Base-by-base conservation (phyloP, 2,113 vertebrate genomes). In the Colossoma macropomum region DNA sequence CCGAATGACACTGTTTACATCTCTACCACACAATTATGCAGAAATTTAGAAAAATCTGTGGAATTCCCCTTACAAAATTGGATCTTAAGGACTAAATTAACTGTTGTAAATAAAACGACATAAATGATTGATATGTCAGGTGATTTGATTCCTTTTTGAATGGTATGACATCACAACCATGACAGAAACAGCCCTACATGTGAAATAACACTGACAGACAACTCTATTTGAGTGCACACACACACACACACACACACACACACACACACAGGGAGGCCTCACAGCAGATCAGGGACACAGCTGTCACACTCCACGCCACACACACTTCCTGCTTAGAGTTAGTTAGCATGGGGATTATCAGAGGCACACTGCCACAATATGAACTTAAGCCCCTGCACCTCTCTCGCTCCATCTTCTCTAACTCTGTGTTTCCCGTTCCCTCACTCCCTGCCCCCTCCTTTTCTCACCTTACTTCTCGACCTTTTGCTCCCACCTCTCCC, bases 201-300 rank as follows among this genome's bases (percentile, higher is more conserved):
- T 52, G 5, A 45, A 45, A 45, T 5, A 5, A 54, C 23, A 59
- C 27, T 27, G 66, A 80, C 16, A 38, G 48, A 77, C 71, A 81
- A 56, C 75, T 74, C 75, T 62, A 82, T 82, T 65, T 48, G 16
- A 30, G 34, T 19, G 28, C 54, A 32, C 74, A 38, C 45, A 48
- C 75, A 41, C 75, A 19, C 70, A 28, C 78, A 73, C 71, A 79
- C 70, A 74, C 82, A 25, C 75, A 32, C 50, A 56, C 72, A 32
- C 63, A 13, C 59, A 81, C 63, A 78, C 71, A 65, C 85, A 86
- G 66, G 71, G 82, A 81, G 21, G 1, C 65, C 85, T 59, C 8
- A 21, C 89, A 81, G 73, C 83, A 79, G 87, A 88, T 82, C 77
- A 11, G 52, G 32, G 80, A 83, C 86, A 79, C 86, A 87, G 84